These are phyloP conservation scores for Meloe dianella DNA, from an alignment of 2,888 invertebrate species.

Conservation along the genomic window DNA sequence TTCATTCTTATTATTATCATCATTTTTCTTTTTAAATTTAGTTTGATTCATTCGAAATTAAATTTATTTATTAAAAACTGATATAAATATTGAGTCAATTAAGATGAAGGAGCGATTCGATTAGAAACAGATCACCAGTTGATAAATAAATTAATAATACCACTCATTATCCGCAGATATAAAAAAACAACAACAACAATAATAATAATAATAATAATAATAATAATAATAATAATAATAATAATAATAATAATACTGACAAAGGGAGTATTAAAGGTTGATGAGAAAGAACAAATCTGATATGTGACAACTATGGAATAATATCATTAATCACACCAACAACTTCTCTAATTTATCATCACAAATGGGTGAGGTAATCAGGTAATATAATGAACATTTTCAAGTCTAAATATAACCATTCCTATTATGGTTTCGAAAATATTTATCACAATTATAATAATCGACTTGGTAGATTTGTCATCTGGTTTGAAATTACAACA, in stretches of 20 bases:
- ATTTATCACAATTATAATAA: conserved; percentile 13
- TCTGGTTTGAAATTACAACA: background rate
- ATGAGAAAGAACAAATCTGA: conserved; percentile 15
- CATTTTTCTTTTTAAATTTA: background rate
- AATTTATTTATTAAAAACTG: conserved; percentile 14
- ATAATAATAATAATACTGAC: conserved; percentile 13
- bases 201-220: conserved; percentile 8
- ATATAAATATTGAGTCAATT: conserved; percentile 14
- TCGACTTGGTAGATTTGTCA: conserved; percentile 7
- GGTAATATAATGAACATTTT: conserved; percentile 13
- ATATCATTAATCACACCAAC: conserved; percentile 26
- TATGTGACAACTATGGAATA: conserved; percentile 24
- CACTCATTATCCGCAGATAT: conserved; percentile 4
- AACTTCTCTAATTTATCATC: conserved; percentile 28
- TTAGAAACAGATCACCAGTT: conserved; percentile 15
- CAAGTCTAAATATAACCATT: conserved; percentile 4
- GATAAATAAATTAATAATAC: conserved; percentile 28
- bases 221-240: background rate
- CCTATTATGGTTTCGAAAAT: background rate
- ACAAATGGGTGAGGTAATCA: conserved; percentile 13
- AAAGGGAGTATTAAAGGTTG: background rate
- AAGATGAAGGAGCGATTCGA: background rate
- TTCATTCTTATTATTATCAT: background rate
- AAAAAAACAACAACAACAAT: too few species aligned
- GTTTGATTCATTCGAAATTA: background rate